A percentile compares a stretch with the other conserved stretches of the same genome.
Evolutionary conservation across 2,113 vertebrate species (phyloP).

Genomic region (Salvelinus sp.): DNA sequence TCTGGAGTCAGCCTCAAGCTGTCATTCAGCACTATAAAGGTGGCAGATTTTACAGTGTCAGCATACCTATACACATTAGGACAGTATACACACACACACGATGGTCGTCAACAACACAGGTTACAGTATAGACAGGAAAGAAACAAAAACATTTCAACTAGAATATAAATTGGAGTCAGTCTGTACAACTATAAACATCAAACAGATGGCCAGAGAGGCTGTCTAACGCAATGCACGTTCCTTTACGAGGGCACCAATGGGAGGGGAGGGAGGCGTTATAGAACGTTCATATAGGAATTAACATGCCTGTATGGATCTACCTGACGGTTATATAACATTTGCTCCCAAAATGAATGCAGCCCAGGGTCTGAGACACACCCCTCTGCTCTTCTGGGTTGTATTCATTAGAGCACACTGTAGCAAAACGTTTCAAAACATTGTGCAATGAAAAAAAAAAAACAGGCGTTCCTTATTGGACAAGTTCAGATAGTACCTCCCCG

Average conservation of each 20-base stretch:
- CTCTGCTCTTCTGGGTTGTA: too few species aligned
- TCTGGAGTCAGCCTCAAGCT: conserved; percentile 37
- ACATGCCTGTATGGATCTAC: too few species aligned
- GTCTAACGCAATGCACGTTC: conserved; percentile 31
- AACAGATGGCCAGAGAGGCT: conserved; percentile 46
- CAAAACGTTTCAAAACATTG: too few species aligned
- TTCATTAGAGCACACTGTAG: too few species aligned
- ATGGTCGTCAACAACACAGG: conserved; percentile 21
- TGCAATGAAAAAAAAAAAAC: too few species aligned
- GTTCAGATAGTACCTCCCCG: too few species aligned
- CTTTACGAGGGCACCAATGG: conserved; percentile 55
- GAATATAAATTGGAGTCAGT: conserved; percentile 38
- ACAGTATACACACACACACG: conserved; percentile 20
- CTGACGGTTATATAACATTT: too few species aligned
- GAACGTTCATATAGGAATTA: too few species aligned
- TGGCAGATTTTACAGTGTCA: conserved; percentile 5
- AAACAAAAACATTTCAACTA: background rate
- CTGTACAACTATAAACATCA: conserved; percentile 68
- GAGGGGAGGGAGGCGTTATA: background rate
- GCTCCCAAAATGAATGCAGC: too few species aligned
- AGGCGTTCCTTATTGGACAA: too few species aligned
- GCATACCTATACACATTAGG: conserved; percentile 29
- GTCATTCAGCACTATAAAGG: conserved; percentile 29
- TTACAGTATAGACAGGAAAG: conserved; percentile 52
- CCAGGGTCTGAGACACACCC: too few species aligned